These are phyloP conservation scores for Medauroidea extradentata DNA, from an alignment of 1,140 invertebrate species.

Conservation along the genomic window DNA sequence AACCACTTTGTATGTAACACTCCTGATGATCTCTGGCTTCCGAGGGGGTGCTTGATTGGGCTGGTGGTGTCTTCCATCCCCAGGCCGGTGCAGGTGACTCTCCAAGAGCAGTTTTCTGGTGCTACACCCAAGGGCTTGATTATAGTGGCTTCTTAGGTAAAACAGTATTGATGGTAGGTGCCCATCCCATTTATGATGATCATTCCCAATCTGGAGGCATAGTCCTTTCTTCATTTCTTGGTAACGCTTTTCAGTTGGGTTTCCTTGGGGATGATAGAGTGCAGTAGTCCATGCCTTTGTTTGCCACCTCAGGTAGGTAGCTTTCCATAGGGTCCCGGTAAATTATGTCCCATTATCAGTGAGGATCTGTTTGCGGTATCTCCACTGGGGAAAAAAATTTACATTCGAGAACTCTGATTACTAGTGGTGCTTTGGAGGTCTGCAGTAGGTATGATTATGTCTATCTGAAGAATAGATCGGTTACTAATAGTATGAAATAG, in stretches of 20 bases:
- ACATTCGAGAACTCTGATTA: conserved; percentile 17
- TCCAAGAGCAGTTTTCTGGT: conserved; percentile 18
- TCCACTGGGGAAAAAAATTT: conserved; percentile 30
- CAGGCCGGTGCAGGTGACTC: neutral
- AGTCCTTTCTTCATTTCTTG: conserved; percentile 27
- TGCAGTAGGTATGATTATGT: conserved; percentile 22
- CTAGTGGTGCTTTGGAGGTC: conserved; percentile 10
- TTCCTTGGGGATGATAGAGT: conserved; percentile 30
- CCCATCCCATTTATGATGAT: conserved; percentile 9
- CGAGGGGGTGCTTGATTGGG: too few species aligned
- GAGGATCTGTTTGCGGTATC: conserved; percentile 22
- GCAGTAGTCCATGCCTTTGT: conserved; percentile 24
- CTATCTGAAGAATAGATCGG: conserved; percentile 26
- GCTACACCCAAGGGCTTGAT: conserved; percentile 18
- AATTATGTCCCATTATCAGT: conserved; percentile 31
- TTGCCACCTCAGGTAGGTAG: conserved; percentile 10
- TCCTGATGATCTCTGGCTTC: too few species aligned
- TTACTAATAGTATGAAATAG: conserved; percentile 18
- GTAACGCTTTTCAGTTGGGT: conserved; percentile 29
- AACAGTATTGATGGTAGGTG: conserved; percentile 19
- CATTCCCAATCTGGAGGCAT: conserved; percentile 10
- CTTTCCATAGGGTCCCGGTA: conserved; percentile 8
- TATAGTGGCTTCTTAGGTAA: conserved; percentile 12
- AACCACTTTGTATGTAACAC: too few species aligned
- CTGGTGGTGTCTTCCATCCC: neutral